phyloP scores from a whole-genome alignment of 92 coral and sea anemone species.

The Bergia sp. region DNA sequence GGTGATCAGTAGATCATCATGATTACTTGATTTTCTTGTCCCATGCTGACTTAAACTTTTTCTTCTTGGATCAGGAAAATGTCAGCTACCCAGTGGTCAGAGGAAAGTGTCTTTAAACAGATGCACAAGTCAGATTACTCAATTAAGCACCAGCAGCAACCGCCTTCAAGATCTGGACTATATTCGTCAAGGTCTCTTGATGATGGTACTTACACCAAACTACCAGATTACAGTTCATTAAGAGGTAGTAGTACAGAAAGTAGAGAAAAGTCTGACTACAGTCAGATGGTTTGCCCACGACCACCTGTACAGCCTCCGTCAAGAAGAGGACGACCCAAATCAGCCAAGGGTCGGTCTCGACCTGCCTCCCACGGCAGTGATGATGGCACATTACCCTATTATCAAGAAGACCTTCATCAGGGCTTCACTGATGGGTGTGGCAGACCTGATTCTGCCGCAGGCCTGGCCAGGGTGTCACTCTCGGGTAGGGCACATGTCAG shows the following conservation, averaged over 20 bases:
- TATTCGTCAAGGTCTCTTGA: conserved; percentile 21
- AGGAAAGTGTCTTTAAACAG: neutral
- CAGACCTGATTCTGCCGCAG: neutral
- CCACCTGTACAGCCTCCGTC: conserved; percentile 70
- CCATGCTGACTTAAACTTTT: neutral
- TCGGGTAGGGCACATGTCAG: neutral
- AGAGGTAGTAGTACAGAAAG: conserved; percentile 3
- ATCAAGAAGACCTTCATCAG: neutral
- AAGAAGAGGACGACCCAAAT: conserved; percentile 63
- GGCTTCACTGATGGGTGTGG: neutral
- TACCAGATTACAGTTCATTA: neutral
- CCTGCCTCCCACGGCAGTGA: conserved; percentile 44
- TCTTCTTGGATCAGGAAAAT: neutral
- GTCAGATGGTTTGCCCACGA: conserved; percentile 53
- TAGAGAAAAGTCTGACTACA: conserved; percentile 4
- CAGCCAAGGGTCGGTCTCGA: conserved; percentile 74
- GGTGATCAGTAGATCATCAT: no score
- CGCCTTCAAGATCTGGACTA: conserved; percentile 8
- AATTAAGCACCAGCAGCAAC: conserved; percentile 6
- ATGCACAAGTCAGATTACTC: neutral
- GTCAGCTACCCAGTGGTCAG: neutral
- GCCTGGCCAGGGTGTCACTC: neutral
- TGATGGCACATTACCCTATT: neutral
- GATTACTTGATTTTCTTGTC: neutral
- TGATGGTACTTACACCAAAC: neutral